Evolutionary conservation across 2,113 vertebrate species (phyloP).

Genomic region (Sorex araneus): DNA sequence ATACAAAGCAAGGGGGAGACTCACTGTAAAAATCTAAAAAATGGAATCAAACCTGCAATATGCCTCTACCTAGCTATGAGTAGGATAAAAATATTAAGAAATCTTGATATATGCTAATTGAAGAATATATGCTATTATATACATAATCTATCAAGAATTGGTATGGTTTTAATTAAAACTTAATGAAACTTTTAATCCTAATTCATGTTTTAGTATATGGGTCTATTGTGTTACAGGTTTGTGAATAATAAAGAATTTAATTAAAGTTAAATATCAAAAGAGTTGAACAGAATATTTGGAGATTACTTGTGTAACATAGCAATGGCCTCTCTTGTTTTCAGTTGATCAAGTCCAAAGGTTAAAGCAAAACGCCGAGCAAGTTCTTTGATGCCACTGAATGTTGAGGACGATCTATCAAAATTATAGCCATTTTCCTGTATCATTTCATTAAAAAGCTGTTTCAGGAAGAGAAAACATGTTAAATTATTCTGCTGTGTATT

Average conservation of each 20-base stretch:
- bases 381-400: slow-evolving; percentile 99
- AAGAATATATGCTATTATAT: slow-evolving; percentile 46
- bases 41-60: slow-evolving; percentile 52
- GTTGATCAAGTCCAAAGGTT: slow-evolving; percentile 98
- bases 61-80: slow-evolving; percentile 12
- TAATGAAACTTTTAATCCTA: slow-evolving; percentile 29
- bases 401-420: slow-evolving; percentile 96
- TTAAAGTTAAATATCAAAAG: slow-evolving; percentile 16
- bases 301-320: slow-evolving; percentile 99
- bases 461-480: slow-evolving; percentile 67
- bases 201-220: neutral
- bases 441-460: slow-evolving; percentile 99
- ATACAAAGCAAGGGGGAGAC: slow-evolving; percentile 33
- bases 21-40: slow-evolving; percentile 20
- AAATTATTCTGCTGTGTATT: slow-evolving; percentile 10
- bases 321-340: slow-evolving; percentile 99
- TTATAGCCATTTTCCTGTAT: slow-evolving; percentile 97
- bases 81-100: slow-evolving; percentile 46
- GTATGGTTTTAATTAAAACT: slow-evolving; percentile 59
- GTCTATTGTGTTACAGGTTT: slow-evolving; percentile 24
- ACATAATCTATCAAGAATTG: slow-evolving; percentile 51
- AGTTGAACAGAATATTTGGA: slow-evolving; percentile 75
- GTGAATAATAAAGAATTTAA: slow-evolving; percentile 48
- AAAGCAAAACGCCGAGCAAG: slow-evolving; percentile 98
- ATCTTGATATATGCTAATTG: slow-evolving; percentile 9